phyloP scores from a whole-genome alignment of 1,140 invertebrate genomes.

The Drosophila orosa region DNA sequence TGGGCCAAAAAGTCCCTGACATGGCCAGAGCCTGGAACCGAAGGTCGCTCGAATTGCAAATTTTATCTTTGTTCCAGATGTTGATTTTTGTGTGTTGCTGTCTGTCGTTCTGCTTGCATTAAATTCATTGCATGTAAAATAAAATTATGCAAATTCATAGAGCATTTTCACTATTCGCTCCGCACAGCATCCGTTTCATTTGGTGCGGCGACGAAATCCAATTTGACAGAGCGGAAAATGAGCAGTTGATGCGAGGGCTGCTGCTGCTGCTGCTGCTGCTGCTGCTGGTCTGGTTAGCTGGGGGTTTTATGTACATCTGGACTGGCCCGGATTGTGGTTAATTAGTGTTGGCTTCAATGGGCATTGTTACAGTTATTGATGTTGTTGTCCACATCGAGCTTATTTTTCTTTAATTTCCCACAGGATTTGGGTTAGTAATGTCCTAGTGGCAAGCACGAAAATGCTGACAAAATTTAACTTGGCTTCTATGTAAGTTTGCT shows the following conservation, averaged over 20 bases:
- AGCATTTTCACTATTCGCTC: conserved; percentile 43
- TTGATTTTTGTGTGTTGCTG: conserved; percentile 35
- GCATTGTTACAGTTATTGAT: conserved; percentile 25
- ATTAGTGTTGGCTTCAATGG: conserved; percentile 29
- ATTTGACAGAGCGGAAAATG: conserved; percentile 40
- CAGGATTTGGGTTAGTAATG: background rate
- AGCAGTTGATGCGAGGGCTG: conserved; percentile 34
- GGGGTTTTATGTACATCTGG: conserved; percentile 13
- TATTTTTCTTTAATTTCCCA: conserved; percentile 29
- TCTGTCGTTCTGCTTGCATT: conserved; percentile 25
- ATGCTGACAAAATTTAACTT: background rate
- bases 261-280: conserved; percentile 1
- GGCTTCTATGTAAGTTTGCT: background rate
- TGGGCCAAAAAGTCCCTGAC: conserved; percentile 23
- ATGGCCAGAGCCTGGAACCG: conserved; percentile 11
- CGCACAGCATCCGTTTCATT: conserved; percentile 29
- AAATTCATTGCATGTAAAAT: conserved; percentile 65
- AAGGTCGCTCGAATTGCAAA: conserved; percentile 40
- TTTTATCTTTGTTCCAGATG: conserved; percentile 45
- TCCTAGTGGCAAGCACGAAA: too few species aligned
- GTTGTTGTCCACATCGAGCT: background rate
- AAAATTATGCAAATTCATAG: conserved; percentile 68
- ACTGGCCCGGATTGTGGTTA: conserved; percentile 39
- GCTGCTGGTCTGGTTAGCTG: conserved; percentile 8
- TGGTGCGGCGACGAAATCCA: conserved; percentile 28